These are phyloP conservation scores for Ammodytes dubius DNA, from an alignment of 2,113 vertebrate species.

Conservation along the genomic window DNA sequence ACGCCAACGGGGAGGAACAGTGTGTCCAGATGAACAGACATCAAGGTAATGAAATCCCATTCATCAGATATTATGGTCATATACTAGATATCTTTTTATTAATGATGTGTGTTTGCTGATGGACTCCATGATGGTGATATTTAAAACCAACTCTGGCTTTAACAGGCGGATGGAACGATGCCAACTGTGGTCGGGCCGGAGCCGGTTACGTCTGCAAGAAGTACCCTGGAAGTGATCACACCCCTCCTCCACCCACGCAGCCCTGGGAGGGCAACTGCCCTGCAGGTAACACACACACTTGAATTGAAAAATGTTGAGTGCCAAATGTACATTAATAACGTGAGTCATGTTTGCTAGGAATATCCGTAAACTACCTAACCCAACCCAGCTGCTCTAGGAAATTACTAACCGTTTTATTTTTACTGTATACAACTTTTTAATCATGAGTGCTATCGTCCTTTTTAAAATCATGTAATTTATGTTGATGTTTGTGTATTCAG, in stretches of 20 bases:
- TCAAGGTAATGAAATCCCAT: constrained; percentile 70
- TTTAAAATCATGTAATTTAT: background rate
- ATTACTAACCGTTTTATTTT: too few species aligned
- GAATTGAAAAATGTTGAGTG: background rate
- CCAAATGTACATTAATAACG: too few species aligned
- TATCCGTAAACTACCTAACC: too few species aligned
- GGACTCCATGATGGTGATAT: background rate
- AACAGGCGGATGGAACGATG: constrained; percentile 85
- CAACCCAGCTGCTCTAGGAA: too few species aligned
- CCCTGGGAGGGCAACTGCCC: constrained; percentile 86
- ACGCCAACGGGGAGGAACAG: constrained; percentile 85
- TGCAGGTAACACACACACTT: constrained; percentile 62
- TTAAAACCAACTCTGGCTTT: background rate
- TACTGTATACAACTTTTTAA: too few species aligned
- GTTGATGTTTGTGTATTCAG: too few species aligned
- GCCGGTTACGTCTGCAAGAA: constrained; percentile 87
- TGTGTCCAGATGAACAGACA: constrained; percentile 86
- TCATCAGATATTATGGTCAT: fast-evolving
- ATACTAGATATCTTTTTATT: background rate
- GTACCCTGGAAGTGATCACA: constrained; percentile 75
- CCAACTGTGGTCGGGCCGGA: constrained; percentile 80
- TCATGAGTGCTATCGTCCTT: too few species aligned
- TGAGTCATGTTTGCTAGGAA: too few species aligned
- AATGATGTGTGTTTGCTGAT: background rate
- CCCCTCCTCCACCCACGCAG: constrained; percentile 82